phyloP scores from a whole-genome alignment of 2,797 vertebrate species.

The Microctenopoma lineatum region DNA sequence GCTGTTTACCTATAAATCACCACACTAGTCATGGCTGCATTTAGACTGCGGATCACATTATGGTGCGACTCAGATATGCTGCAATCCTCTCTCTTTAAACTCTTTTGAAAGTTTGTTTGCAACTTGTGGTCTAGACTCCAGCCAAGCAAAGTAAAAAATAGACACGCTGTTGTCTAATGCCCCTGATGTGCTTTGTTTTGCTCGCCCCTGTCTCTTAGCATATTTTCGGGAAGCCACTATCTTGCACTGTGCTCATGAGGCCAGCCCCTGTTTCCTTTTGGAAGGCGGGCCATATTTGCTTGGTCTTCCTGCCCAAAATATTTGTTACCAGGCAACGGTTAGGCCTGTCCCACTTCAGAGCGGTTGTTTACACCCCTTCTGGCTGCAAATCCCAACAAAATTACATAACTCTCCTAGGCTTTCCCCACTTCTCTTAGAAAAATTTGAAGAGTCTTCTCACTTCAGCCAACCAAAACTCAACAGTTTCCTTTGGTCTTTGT shows the following conservation, averaged over 20 bases:
- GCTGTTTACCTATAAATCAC: neutral
- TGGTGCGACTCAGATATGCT: neutral
- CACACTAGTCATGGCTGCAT: neutral
- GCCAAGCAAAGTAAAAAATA: slow-evolving; percentile 41
- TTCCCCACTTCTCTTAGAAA: slow-evolving; percentile 66
- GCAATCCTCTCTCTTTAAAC: slow-evolving; percentile 3
- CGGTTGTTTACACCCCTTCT: slow-evolving; percentile 82
- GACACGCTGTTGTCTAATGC: slow-evolving; percentile 48
- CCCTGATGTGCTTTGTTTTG: slow-evolving; percentile 76
- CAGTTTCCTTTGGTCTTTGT: slow-evolving; percentile 45
- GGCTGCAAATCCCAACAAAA: slow-evolving; percentile 72
- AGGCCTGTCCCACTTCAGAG: slow-evolving; percentile 77
- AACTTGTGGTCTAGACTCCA: slow-evolving; percentile 57
- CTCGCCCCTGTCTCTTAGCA: slow-evolving; percentile 77
- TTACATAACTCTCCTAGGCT: slow-evolving; percentile 76
- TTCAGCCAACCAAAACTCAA: slow-evolving; percentile 60
- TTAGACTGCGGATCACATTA: slow-evolving; percentile 2
- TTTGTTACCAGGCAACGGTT: slow-evolving; percentile 85
- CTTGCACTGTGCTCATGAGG: slow-evolving; percentile 75
- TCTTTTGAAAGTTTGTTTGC: slow-evolving; percentile 54
- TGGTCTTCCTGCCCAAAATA: slow-evolving; percentile 85
- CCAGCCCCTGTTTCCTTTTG: slow-evolving; percentile 80
- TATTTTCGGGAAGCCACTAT: slow-evolving; percentile 80
- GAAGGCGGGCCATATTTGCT: slow-evolving; percentile 83
- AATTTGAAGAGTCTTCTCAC: slow-evolving; percentile 60